Evolutionary conservation across 2,888 invertebrate genomes (phyloP).

Genomic region (Tupiocoris notatus): DNA sequence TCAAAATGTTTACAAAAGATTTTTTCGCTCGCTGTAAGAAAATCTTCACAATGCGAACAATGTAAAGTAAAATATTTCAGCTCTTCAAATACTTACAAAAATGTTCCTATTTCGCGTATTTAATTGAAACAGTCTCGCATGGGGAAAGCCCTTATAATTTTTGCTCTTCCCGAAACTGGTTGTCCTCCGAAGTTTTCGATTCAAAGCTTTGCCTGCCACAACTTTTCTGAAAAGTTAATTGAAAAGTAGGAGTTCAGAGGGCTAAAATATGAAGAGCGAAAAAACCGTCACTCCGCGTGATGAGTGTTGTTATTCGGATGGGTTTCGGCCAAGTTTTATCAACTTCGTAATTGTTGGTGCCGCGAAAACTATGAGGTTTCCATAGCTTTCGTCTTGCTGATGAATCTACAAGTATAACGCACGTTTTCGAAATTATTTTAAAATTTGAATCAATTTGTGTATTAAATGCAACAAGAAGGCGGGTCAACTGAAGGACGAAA

Average conservation of each 20-base stretch:
- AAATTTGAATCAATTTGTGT: no score
- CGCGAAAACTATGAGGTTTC: not conserved
- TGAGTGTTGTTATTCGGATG: conserved; percentile 14
- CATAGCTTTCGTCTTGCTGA: not conserved
- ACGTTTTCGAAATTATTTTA: not conserved
- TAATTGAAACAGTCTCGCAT: no score
- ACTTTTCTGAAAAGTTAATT: conserved; percentile 12
- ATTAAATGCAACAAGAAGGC: no score
- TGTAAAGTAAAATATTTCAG: no score
- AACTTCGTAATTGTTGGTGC: not conserved
- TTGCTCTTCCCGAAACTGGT: not conserved
- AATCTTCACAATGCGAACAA: no score
- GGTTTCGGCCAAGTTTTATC: not conserved
- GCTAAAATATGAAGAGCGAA: not conserved
- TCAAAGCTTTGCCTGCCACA: not conserved
- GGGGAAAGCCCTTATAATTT: no score
- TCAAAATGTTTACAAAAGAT: no score
- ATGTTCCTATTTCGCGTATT: no score
- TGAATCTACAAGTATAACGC: no score
- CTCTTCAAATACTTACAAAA: no score
- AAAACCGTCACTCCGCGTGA: not conserved
- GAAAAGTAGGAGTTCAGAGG: not conserved
- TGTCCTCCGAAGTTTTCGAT: not conserved
- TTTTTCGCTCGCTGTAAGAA: no score
- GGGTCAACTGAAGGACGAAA: no score